These are phyloP conservation scores for Torymus auratus DNA, from an alignment of 2,888 invertebrate genomes.

Conservation along the genomic window DNA sequence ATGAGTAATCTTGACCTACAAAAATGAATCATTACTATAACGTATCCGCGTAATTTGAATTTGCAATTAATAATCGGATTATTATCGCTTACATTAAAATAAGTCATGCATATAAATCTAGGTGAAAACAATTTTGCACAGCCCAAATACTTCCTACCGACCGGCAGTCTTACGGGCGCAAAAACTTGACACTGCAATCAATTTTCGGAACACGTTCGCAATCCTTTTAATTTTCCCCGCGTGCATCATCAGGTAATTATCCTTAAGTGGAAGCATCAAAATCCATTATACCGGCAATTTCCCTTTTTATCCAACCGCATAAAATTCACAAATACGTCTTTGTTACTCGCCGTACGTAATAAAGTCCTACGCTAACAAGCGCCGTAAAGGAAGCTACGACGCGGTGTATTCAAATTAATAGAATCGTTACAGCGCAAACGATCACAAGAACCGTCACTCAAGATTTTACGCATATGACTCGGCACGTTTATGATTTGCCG, in stretches of 20 bases:
- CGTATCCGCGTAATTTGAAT: not conserved
- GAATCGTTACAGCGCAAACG: constrained; percentile 10
- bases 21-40: not conserved
- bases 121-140: not conserved
- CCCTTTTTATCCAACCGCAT: not conserved
- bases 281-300: no score
- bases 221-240: not conserved
- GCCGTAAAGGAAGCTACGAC: not conserved
- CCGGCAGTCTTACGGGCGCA: not conserved
- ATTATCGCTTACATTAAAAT: constrained; percentile 1
- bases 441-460: constrained; percentile 12
- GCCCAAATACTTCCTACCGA: not conserved
- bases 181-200: no score
- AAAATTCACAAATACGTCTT: constrained; percentile 4
- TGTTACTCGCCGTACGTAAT: constrained; percentile 9
- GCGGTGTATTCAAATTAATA: constrained; percentile 9
- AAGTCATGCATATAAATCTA: constrained; percentile 3
- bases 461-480: constrained; percentile 3
- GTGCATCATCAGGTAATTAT: not conserved
- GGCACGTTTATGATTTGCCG: constrained; percentile 15
- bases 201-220: no score
- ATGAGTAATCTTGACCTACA: constrained; percentile 29
- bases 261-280: no score
- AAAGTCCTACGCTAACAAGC: constrained; percentile 1
- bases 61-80: constrained; percentile 16